These are phyloP conservation scores for Bombyx huttoni DNA, from an alignment of 2,888 invertebrate genomes.

Conservation along the genomic window DNA sequence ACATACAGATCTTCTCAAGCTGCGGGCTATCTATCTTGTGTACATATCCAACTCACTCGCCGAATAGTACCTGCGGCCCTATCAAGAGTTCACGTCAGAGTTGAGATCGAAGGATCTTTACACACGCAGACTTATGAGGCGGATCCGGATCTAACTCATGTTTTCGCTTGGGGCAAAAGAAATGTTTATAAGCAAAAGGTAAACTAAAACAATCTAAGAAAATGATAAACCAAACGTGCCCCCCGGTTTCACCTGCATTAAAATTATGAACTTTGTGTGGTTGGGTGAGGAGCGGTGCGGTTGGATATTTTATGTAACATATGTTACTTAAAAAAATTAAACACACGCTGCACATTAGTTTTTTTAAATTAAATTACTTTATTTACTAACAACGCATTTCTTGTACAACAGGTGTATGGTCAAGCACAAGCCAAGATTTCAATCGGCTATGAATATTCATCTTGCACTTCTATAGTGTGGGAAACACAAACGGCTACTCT, in stretches of 20 bases:
- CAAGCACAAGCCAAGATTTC: slow-evolving; percentile 90
- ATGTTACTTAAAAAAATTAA: too few relatives aligned
- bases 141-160: slow-evolving; percentile 94
- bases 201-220: background rate
- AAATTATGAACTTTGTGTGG: too few relatives aligned
- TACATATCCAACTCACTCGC: slow-evolving; percentile 90
- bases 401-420: slow-evolving; percentile 76
- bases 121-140: slow-evolving; percentile 96
- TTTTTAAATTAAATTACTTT: background rate
- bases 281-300: too few relatives aligned
- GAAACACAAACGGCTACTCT: slow-evolving; percentile 94
- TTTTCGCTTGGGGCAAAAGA: slow-evolving; percentile 97
- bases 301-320: too few relatives aligned
- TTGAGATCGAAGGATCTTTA: slow-evolving; percentile 93
- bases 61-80: slow-evolving; percentile 84
- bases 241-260: background rate
- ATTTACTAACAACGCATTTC: background rate
- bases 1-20: slow-evolving; percentile 97
- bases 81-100: slow-evolving; percentile 91
- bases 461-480: slow-evolving; percentile 92
- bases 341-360: too few relatives aligned
- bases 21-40: slow-evolving; percentile 93
- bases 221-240: background rate
- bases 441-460: slow-evolving; percentile 94
- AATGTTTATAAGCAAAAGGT: slow-evolving; percentile 98